Evolutionary conservation across 2,113 vertebrate species (phyloP).

Genomic region (Cryptomyrus ogoouensis): DNA sequence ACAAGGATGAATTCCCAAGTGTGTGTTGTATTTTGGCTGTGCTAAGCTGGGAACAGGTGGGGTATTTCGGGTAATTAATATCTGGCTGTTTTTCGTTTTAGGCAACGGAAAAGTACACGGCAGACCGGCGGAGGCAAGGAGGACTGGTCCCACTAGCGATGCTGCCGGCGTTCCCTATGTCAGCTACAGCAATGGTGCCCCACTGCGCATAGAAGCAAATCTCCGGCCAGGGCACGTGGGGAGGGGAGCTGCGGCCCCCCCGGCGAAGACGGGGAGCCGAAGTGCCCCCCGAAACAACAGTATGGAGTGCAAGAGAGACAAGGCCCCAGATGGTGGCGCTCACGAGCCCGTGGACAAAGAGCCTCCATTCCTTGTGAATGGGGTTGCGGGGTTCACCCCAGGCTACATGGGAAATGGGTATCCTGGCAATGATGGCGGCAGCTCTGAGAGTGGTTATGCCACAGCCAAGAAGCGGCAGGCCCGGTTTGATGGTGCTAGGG

Average conservation of each 20-base stretch:
- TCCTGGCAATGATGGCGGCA: constrained; percentile 81
- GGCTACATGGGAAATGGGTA: constrained; percentile 85
- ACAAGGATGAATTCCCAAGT: background rate
- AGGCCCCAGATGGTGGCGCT: constrained; percentile 69
- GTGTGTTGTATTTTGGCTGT: background rate
- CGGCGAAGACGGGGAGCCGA: constrained; percentile 72
- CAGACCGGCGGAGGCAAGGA: constrained; percentile 50
- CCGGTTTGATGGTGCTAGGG: constrained; percentile 73
- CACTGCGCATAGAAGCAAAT: constrained; percentile 48
- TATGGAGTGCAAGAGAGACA: constrained; percentile 89
- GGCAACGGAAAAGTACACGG: constrained; percentile 61
- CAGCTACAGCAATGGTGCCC: constrained; percentile 54
- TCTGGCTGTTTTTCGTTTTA: constrained; percentile 26
- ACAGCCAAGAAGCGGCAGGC: constrained; percentile 85
- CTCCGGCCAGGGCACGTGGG: constrained; percentile 53
- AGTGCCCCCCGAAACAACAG: constrained; percentile 76
- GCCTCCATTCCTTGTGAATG: constrained; percentile 73
- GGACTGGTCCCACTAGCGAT: constrained; percentile 46
- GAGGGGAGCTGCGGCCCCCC: constrained; percentile 49
- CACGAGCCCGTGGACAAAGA: constrained; percentile 70
- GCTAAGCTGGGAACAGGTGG: background rate
- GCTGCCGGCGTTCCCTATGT: constrained; percentile 45
- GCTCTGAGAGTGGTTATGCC: constrained; percentile 88
- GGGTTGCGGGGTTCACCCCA: constrained; percentile 68
- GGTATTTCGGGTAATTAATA: background rate